Percentiles rank a stretch among this genome's conserved stretches.
phyloP scores from a whole-genome alignment of 2,888 invertebrate species.

The Microchrysa polita region DNA sequence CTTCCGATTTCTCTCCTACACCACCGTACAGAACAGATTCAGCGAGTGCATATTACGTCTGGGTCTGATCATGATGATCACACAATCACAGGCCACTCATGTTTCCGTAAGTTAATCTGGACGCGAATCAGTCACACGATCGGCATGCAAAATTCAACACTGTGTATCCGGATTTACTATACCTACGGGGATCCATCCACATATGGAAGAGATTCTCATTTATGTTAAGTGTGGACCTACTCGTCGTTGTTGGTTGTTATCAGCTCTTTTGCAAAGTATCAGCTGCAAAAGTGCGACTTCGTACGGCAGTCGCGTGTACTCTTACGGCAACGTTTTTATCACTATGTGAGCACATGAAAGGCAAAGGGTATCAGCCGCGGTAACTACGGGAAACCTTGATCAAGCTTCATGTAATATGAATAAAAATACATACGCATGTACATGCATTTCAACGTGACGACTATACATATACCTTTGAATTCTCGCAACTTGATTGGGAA shows the following conservation, averaged over 20 bases:
- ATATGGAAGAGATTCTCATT: neutral
- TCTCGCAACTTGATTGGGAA: neutral
- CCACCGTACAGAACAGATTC: neutral
- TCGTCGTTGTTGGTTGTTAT: too few species aligned
- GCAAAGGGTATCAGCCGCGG: neutral
- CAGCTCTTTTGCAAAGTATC: constrained; percentile 11
- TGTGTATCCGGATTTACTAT: constrained; percentile 3
- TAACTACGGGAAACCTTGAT: neutral
- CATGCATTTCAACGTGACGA: constrained; percentile 4
- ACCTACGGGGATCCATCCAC: neutral
- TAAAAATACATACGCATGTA: neutral
- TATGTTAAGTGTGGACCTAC: constrained; percentile 3
- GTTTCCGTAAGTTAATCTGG: constrained; percentile 34
- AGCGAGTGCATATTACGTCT: neutral
- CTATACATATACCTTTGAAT: neutral
- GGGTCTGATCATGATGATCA: too few species aligned
- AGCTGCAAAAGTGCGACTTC: constrained; percentile 47
- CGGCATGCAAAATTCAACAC: constrained; percentile 35
- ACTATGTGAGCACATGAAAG: neutral
- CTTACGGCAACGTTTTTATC: constrained; percentile 25
- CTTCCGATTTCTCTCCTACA: constrained; percentile 29
- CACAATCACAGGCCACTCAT: constrained; percentile 27
- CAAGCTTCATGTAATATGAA: neutral
- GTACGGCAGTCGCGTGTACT: constrained; percentile 48
- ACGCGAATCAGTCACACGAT: constrained; percentile 25